Base-by-base conservation (phyloP, 2,797 vertebrate genomes). In the Phrynocephalus guinanensis region DNA sequence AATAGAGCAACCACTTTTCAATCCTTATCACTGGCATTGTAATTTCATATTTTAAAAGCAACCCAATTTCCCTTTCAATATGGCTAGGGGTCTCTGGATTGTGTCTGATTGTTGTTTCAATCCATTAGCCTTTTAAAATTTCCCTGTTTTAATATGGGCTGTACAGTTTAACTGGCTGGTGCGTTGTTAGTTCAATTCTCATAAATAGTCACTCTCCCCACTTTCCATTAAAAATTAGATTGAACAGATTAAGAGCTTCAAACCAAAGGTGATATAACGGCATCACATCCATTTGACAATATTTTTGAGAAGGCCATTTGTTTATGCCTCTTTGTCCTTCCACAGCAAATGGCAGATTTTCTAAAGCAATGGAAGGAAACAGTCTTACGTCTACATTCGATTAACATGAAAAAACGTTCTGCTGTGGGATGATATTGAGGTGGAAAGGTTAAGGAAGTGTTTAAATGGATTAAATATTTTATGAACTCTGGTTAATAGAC, bases 101-200 rank as follows among this genome's bases (percentile, higher is more conserved):
- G n/a, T 15, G 50, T 77, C 16, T 76, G 15, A 78, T 24, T 70
- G 48, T 78, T 50, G 26, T 30, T 77, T 52, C 8, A 48, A 24
- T 6, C 3, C 28, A 67, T 85, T 52, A 82, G 78, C 79, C 75
- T 94, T 92, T 86, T 26, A 20, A 90, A 83, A 86, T 79, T 79
- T 93, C 90, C 86, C 86, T 92, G 83, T 93, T 30, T 79, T 92
- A 92, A 90, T 86, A 86, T 90, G 89, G 93, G 91, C 92, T 94
- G 87, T 87, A 91, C 86, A 92, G 84, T 93, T 92, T 91, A 90
- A 84, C 90, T 83, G 92, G 92, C 88, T 93, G 72, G 33, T 88
- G 94, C 92, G 92, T 91, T 92, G 93, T 93, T 86, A 87, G 85
- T 89, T 89, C 91, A 93, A 95, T 94, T 94, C 91, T 93, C 90